phyloP scores from a whole-genome alignment of 2,888 invertebrate species.

The Polietes domitor region DNA sequence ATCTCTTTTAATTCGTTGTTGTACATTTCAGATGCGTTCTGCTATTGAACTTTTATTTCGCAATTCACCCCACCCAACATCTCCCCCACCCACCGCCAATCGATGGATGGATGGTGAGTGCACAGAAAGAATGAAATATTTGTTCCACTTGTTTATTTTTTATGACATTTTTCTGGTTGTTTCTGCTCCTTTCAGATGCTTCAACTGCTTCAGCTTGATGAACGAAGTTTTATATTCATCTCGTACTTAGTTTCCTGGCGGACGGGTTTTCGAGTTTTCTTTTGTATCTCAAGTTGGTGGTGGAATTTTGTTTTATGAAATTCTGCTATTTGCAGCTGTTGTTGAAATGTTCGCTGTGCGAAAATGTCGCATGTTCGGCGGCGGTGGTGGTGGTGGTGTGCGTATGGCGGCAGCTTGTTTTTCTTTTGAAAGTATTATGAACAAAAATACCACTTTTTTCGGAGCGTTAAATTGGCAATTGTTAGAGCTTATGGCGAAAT shows the following conservation, averaged over 20 bases:
- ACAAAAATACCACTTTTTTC: constrained; percentile 9
- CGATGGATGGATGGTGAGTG: background rate
- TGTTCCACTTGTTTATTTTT: constrained; percentile 25
- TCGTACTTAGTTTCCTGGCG: background rate
- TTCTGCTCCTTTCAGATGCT: background rate
- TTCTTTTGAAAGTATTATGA: constrained; percentile 2
- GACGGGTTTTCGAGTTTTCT: background rate
- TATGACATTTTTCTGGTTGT: background rate
- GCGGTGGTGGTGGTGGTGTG: background rate
- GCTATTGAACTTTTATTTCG: constrained; percentile 16
- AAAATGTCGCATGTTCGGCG: background rate
- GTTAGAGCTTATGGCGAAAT: background rate
- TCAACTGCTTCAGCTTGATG: background rate
- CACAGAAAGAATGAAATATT: background rate
- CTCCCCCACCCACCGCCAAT: too few species aligned
- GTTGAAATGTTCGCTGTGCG: background rate
- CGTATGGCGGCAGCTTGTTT: background rate
- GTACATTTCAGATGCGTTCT: background rate
- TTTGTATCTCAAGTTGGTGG: background rate
- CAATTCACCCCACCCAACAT: background rate
- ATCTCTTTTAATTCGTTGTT: background rate
- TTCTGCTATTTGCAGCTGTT: constrained; percentile 33
- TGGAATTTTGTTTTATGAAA: constrained; percentile 2
- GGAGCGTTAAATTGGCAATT: background rate
- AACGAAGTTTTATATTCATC: background rate